Evolutionary conservation across 2,888 invertebrate genomes (phyloP).

Genomic region (Aplocera efformata): DNA sequence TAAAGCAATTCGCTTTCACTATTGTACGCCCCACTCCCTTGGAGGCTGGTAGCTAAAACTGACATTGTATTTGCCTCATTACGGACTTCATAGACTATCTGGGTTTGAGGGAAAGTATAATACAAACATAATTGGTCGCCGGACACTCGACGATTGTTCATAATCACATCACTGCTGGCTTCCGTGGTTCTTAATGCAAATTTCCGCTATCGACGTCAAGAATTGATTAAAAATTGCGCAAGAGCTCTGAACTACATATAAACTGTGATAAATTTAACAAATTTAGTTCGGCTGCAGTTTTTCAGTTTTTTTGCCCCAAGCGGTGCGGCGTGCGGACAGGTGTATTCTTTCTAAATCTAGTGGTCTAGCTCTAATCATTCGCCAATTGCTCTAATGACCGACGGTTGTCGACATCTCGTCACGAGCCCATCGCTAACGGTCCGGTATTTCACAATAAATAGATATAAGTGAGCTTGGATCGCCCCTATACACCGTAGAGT

Average conservation of each 20-base stretch:
- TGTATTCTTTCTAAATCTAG: too few species aligned
- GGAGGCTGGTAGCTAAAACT: slow-evolving; percentile 22
- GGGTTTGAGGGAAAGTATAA: slow-evolving; percentile 55
- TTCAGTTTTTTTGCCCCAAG: too few species aligned
- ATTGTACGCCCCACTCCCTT: slow-evolving; percentile 28
- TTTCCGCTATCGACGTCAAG: slow-evolving; percentile 31
- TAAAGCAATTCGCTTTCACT: slow-evolving; percentile 47
- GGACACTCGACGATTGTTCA: slow-evolving; percentile 46
- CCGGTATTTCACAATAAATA: slow-evolving; percentile 43
- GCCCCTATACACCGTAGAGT: slow-evolving; percentile 15
- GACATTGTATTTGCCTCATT: slow-evolving; percentile 48
- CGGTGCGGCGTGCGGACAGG: slow-evolving; percentile 29
- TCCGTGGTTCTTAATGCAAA: slow-evolving; percentile 43
- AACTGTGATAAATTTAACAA: slow-evolving; percentile 4
- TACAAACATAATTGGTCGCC: slow-evolving; percentile 49
- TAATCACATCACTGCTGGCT: slow-evolving; percentile 37
- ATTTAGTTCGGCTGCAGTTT: too few species aligned
- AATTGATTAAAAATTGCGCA: slow-evolving; percentile 36
- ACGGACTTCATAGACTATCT: slow-evolving; percentile 48
- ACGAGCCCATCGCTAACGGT: slow-evolving; percentile 41
- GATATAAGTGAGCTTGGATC: slow-evolving; percentile 19
- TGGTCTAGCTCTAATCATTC: slow-evolving; percentile 45
- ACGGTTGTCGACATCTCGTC: slow-evolving; percentile 38
- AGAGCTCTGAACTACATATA: slow-evolving; percentile 8
- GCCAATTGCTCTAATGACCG: slow-evolving; percentile 48